Evolutionary conservation across 2,113 vertebrate genomes (phyloP), one percentile per base, ranked within the genome.

Genomic region (Heterotis niloticus): DNA sequence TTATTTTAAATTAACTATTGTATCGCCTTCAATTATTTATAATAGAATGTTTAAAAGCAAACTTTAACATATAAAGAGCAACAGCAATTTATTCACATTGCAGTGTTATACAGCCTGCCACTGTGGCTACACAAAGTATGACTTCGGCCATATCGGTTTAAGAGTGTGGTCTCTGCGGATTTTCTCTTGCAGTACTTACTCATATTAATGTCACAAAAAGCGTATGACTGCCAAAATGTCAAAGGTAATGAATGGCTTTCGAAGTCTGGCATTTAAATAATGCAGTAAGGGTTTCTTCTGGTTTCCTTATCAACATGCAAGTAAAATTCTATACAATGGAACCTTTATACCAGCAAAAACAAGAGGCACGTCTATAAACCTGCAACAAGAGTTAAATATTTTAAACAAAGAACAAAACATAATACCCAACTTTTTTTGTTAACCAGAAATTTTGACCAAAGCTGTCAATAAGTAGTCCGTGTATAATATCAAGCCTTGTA

Each of bases 171-270:
- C 54, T 12, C 71, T 74, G 71, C 18, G 23, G 54, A 74, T 74
- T 57, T 74, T 59, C 54, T 57, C 26, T 54, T 57, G 24, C 54
- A 26, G 52, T 52, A 74, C 54, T 57, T n/a, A 26, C 51, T 24
- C 71, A 74, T 59, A 57, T 59, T 57, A 74, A 74, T 57, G 52
- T 26, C 24, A 74, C 71, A 54, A 24, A 74, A 74, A 74, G 71
- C 71, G 24, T 23, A n/a, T 13, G 9, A 74, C 5, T 59, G 23
- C 71, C 51, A 26, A 54, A 59, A 74, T 23, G 24, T 26, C 26
- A 57, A 74, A 5, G 57, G 71, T 52, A 72, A 72, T 56, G 44
- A 18, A 72, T 11, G 10, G 59, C 1, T 10, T 62, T 14, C 14
- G 10, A 17, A 62, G 20, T 62, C 10, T 62, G 59, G 59, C 59